Conservation (phyloP, 2,888 invertebrate genomes). For the Drosophila picticornis region DNA sequence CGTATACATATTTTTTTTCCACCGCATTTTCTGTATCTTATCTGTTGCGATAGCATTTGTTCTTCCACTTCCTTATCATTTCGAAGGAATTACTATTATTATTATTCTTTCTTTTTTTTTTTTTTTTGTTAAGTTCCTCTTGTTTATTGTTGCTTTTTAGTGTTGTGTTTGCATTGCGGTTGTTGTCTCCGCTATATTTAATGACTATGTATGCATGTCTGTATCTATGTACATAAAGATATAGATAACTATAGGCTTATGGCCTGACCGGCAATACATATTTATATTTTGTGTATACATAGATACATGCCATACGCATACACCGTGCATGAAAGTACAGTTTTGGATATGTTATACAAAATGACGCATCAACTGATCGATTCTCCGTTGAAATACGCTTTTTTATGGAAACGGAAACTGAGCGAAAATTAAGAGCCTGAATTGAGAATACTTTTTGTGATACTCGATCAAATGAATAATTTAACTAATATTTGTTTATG, state of each 20-base stretch:
- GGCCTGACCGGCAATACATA: neutral
- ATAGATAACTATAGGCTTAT: constrained; percentile 15
- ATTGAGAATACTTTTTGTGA: neutral
- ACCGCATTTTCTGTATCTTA: constrained; percentile 35
- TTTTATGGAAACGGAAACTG: neutral
- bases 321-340: constrained; percentile 7
- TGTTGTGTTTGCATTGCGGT: constrained; percentile 57
- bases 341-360: constrained; percentile 19
- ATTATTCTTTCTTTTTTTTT: neutral
- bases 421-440: neutral
- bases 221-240: constrained; percentile 10
- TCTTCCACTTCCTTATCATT: constrained; percentile 27
- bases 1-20: constrained; percentile 9
- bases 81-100: neutral
- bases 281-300: neutral
- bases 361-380: constrained; percentile 62
- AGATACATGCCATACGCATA: neutral
- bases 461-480: constrained; percentile 62
- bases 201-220: constrained; percentile 4
- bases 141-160: constrained; percentile 56
- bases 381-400: constrained; percentile 16
- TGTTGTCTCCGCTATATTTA: constrained; percentile 40
- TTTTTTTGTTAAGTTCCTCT: constrained; percentile 22
- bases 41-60: constrained; percentile 28
- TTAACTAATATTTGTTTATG: constrained; percentile 66